Base-by-base conservation (phyloP, 1,140 invertebrate genomes). In the Atta colombica region DNA sequence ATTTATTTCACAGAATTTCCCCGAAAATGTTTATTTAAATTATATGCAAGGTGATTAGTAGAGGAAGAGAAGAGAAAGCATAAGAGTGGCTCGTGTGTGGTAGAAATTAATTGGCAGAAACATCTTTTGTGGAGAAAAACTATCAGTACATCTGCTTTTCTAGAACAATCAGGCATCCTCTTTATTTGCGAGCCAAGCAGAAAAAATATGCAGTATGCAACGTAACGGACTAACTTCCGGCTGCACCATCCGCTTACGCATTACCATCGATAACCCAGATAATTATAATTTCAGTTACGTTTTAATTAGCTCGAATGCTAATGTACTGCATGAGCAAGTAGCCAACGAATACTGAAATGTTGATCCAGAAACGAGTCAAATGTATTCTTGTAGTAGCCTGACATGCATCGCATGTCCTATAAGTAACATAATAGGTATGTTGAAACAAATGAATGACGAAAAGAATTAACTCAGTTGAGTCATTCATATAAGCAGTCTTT, bases 251-350 rank as follows among this genome's bases (percentile, higher is more conserved):
- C 77, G 77, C 60, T 12, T 55, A 60, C 77, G 66, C 16, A 35
- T 75, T 61, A 75, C 61, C 77, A 21, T 61, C 63, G 71, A 87
- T 86, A 86, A 86, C 77, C 72, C 86, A 82, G 60, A 82, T 88
- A 60, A 82, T 85, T 87, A 84, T 84, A 91, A 87, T 88, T 91
- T 91, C 86, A 88, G 91, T 91, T 90, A 91, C 90, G 71, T 90
- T 91, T 90, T 91, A 91, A 91, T 91, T 91, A 91, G 86, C 84
- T 80, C 68, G 88, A 89, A 91, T 91, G 85, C 88, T 91, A 91
- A 91, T 91, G 88, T 90, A 88, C 91, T 87, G 90, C 90, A 82
- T 74, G 65, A 55, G 77, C 85, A 89, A 91, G 90, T 88, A 89
- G 85, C 90, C 81, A 91, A 91, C 87, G 85, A 87, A 82, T 58